These are phyloP conservation scores for Amia ocellicauda DNA, from an alignment of 2,113 vertebrate genomes.

Conservation along the genomic window DNA sequence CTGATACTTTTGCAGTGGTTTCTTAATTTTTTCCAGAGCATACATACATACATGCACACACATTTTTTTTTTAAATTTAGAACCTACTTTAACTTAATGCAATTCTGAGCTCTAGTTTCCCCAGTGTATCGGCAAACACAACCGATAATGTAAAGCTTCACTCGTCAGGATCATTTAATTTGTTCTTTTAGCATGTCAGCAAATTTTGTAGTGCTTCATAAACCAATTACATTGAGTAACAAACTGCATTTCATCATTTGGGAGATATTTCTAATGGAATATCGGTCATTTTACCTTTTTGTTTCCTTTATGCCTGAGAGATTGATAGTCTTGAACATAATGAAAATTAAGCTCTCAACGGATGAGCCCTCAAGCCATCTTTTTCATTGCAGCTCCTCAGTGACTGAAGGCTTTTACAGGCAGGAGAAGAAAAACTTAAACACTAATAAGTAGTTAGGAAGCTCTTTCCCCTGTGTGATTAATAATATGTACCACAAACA, in stretches of 20 bases:
- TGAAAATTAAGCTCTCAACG: background rate
- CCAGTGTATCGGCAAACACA: too few species aligned
- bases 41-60: too few species aligned
- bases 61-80: too few species aligned
- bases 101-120: too few species aligned
- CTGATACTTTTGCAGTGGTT: too few species aligned
- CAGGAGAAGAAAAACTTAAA: background rate
- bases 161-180: background rate
- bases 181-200: background rate
- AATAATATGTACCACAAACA: constrained; percentile 32
- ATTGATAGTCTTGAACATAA: constrained; percentile 5
- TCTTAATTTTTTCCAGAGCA: too few species aligned
- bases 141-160: background rate
- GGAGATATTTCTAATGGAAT: background rate
- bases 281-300: background rate
- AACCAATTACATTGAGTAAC: constrained; percentile 5
- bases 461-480: constrained; percentile 32
- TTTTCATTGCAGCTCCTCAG: constrained; percentile 5
- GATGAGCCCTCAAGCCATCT: background rate
- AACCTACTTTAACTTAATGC: too few species aligned
- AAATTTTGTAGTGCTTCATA: background rate
- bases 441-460: constrained; percentile 30
- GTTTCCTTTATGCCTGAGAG: constrained; percentile 2
- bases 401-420: constrained; percentile 33
- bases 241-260: constrained; percentile 12